Base-by-base conservation (phyloP, 2,113 vertebrate genomes). In the Periophthalmodon schlosseri region DNA sequence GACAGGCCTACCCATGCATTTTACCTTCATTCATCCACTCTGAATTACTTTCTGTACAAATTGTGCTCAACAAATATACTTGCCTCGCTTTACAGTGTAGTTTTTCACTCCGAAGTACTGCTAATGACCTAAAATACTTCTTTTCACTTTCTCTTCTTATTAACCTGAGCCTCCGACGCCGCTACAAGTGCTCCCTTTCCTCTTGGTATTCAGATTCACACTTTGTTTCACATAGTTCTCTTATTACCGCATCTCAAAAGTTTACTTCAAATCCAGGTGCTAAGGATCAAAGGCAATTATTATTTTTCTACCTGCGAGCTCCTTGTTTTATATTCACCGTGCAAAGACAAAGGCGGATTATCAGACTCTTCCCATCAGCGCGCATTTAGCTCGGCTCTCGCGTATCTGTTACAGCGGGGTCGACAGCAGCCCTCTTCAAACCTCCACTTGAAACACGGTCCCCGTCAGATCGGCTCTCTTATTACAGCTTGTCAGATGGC, bases 401-500 rank as follows among this genome's bases (percentile, higher is more conserved):
- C 23, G 2, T 20, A 76, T 75, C 74, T 60, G 12, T 77, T 56
- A 61, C 63, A 7, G 66, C 65, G 23, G 44, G 54, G 47, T 65
- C 50, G n/a, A 50, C 72, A 13, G 73, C 74, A 75, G 65, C 20
- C 14, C 65, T 78, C 68, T 78, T 77, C 54, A 83, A 75, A 73
- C 72, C 64, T 82, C 79, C 72, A 80, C 75, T 76, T 87, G 72
- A 84, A 84, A 83, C 76, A 72, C 76, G 54, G 70, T 58, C 44
- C 69, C 33, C 77, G 54, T 90, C 39, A 10, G 60, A 81, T 82
- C 6, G 18, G 28, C 69, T 58, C 70, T 86, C 78, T 86, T 70
- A 78, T 88, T 78, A 46, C 54, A 49, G 75, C 44, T 80, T 87
- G 83, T 72, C 87, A 85, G 70, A 69, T 23, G 60, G 76, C 74